Base-by-base conservation (phyloP, 2,888 invertebrate species). In the Drosophila neonasuta region DNA sequence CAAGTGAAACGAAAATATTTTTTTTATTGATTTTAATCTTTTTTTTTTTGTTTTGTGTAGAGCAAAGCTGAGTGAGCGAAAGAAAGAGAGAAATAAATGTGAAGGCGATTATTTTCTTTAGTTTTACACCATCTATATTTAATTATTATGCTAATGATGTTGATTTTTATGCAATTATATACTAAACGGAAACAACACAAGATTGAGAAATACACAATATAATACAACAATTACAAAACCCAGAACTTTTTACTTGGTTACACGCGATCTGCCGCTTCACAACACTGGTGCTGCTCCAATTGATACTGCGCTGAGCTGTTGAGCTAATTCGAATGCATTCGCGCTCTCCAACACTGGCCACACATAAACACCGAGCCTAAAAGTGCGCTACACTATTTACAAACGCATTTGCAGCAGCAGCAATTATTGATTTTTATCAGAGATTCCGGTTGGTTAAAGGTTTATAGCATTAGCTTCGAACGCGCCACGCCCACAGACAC, bases 171-270 rank as follows among this genome's bases (percentile, higher is more conserved):
- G 68, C 74, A 80, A 80, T 83, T 82, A 78, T 86, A 82, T 86
- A 82, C 80, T 72, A 82, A 84, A 83, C 60, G 67, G 48, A 77
- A 80, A 70, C 74, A 67, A 80, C 75, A 86, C 80, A 73, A 73
- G 80, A 82, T 73, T 74, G 63, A 69, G 15, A 83, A 86, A 82
- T 85, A 85, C 86, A 85, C 80, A 71, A 77, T 77, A 69, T 66
- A 65, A 58, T 63, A 67, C 42, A 65, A 72, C 51, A 69, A 72
- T 50, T 51, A 64, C 63, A 57, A 68, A 74, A 58, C 42, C 9
- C 74, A 54, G 56, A 57, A 54, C 42, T 57, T 54, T 65, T 73
- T 74, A 51, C 42, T 62, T 70, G 45, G 8, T 30, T 51, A 32
- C 32, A 32, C 20, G 20, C 13, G 13, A 50, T 24, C 11, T 52